A percentile compares a stretch with the other conserved stretches of the same genome.
These are phyloP conservation scores for Mus pahari DNA, from an alignment of 2,113 vertebrate genomes.

Conservation along the genomic window DNA sequence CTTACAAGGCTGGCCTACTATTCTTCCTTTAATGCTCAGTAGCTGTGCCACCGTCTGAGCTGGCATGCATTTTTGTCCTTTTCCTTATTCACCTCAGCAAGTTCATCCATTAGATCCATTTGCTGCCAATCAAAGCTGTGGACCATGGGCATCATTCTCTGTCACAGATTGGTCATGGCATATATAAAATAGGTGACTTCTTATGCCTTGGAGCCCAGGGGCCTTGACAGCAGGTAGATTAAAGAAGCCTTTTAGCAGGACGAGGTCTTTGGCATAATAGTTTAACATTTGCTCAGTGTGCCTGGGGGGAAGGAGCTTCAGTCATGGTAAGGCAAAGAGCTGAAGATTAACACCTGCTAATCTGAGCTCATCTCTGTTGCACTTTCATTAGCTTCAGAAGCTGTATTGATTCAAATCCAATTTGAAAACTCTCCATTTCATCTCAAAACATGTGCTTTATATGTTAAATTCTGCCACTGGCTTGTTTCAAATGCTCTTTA, in stretches of 20 bases:
- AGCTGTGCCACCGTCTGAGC: not conserved
- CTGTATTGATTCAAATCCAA: constrained; percentile 48
- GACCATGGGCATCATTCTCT: not conserved
- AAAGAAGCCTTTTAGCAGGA: not conserved
- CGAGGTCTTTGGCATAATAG: not conserved
- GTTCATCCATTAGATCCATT: not conserved
- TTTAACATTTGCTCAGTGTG: constrained; percentile 45
- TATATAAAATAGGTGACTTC: not conserved
- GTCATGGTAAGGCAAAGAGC: constrained; percentile 7
- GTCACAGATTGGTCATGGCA: not conserved
- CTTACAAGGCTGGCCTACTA: not conserved
- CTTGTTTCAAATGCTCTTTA: constrained; percentile 22
- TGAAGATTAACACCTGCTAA: constrained; percentile 43
- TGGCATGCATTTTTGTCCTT: not conserved
- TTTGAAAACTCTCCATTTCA: constrained; percentile 63
- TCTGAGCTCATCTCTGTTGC: not conserved
- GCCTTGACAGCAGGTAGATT: not conserved
- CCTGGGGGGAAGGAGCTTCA: not conserved
- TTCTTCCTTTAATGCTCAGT: not conserved
- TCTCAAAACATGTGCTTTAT: constrained; percentile 60
- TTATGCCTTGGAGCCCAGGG: not conserved
- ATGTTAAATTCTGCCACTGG: not conserved
- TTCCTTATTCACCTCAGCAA: not conserved
- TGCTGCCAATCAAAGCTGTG: not conserved
- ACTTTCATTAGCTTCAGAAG: constrained; percentile 54